A percentile compares a stretch with the other conserved stretches of the same genome.
Conservation (phyloP, 2,888 invertebrate genomes). For the Caenorhabditis sp. region DNA sequence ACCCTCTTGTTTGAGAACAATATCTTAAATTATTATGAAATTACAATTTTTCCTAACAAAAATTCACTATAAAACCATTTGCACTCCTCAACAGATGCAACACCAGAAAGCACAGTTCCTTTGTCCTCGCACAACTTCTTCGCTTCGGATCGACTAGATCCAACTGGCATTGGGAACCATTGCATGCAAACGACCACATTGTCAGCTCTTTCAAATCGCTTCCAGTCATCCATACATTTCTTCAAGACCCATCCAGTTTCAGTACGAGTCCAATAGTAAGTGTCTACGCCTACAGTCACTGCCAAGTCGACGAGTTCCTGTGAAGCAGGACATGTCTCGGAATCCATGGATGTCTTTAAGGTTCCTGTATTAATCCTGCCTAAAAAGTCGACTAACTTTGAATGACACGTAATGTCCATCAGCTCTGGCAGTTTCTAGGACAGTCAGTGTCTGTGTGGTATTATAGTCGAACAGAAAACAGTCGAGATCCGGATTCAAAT, state of each 20-base stretch:
- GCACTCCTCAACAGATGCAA: not conserved
- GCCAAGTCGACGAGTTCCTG: not conserved
- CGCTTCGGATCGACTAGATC: not conserved
- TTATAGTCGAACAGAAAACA: slow-evolving; percentile 7
- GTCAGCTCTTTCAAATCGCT: slow-evolving; percentile 13
- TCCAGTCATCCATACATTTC: slow-evolving; percentile 23
- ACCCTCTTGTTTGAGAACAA: not conserved
- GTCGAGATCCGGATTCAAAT: not conserved
- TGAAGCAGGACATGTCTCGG: not conserved
- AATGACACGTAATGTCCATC: slow-evolving; percentile 21
- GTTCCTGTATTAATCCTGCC: too few relatives aligned
- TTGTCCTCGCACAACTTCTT: not conserved
- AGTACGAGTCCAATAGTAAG: not conserved
- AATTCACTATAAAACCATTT: not conserved
- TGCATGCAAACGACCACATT: slow-evolving; percentile 16
- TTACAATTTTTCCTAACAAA: too few relatives aligned
- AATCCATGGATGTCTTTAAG: not conserved
- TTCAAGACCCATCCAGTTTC: not conserved
- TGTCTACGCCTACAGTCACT: not conserved
- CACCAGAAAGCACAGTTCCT: slow-evolving; percentile 14
- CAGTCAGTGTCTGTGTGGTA: not conserved
- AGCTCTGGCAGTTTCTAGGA: not conserved
- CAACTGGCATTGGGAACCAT: not conserved
- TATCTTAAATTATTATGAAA: too few relatives aligned
- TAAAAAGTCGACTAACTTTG: too few relatives aligned